Conservation (phyloP, 2,797 vertebrate genomes). For the Lerista edwardsae region DNA sequence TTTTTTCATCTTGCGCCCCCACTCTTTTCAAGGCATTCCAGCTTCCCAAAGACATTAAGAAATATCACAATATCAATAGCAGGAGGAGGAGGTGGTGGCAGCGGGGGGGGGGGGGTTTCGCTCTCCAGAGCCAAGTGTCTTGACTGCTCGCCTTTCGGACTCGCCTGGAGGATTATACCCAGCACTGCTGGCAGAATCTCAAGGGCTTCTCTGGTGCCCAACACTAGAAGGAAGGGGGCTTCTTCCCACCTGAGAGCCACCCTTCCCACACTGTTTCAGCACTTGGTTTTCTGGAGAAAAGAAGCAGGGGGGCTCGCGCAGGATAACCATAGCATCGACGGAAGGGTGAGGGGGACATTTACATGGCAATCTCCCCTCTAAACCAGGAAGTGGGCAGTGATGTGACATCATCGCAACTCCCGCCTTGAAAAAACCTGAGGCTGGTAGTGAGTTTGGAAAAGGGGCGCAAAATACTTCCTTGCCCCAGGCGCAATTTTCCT, state of each 20-base stretch:
- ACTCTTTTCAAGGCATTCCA: conserved; percentile 22
- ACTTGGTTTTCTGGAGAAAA: conserved; percentile 65
- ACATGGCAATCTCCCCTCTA: no score
- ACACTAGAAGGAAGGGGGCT: conserved; percentile 30
- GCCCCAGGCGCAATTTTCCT: no score
- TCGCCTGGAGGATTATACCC: conserved; percentile 79
- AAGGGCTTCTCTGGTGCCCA: conserved; percentile 50
- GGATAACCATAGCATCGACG: conserved; percentile 74
- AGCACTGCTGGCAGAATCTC: conserved; percentile 28
- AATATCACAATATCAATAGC: no score
- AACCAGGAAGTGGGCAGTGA: no score
- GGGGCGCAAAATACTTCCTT: no score
- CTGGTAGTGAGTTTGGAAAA: no score
- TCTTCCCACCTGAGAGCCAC: no score
- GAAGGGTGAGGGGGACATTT: conserved; percentile 81
- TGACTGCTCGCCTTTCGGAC: conserved; percentile 59
- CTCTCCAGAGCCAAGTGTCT: conserved; percentile 27
- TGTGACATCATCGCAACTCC: no score
- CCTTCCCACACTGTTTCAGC: no score
- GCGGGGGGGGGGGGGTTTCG: conserved; percentile 45
- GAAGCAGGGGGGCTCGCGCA: conserved; percentile 59
- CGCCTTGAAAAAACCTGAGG: no score
- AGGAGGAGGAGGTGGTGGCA: conserved; percentile 63
- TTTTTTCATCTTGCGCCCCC: not conserved
- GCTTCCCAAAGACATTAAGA: no score